These are phyloP conservation scores for Hyla sarda DNA, from an alignment of 2,113 vertebrate species.

Conservation along the genomic window DNA sequence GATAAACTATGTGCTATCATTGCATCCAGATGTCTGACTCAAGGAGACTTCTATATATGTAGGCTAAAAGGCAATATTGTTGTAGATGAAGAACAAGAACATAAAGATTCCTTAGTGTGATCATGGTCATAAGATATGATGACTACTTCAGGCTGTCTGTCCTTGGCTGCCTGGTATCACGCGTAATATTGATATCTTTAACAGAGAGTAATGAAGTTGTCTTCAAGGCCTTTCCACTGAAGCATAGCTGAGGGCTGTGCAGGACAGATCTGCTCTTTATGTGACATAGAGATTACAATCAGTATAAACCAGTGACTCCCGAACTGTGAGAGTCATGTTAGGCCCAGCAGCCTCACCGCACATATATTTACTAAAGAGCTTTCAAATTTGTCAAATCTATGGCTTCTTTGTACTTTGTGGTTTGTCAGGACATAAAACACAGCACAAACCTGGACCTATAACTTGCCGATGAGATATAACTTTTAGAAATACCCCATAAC, in stretches of 20 bases:
- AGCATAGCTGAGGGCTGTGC: neutral
- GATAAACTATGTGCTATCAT: too few relatives aligned
- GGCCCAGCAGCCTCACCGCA: neutral
- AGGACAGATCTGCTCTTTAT: neutral
- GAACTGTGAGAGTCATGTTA: neutral
- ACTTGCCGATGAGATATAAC: neutral
- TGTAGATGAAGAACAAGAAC: neutral
- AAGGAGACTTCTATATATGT: neutral
- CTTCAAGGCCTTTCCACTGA: neutral
- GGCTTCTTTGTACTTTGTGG: neutral
- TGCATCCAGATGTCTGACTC: neutral
- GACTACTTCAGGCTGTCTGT: neutral
- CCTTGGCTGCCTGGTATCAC: neutral
- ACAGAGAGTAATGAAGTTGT: neutral
- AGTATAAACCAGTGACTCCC: neutral
- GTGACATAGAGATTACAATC: neutral
- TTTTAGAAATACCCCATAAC: neutral
- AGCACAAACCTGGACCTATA: neutral
- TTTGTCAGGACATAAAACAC: neutral
- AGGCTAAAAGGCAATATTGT: neutral
- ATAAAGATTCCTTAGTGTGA: neutral
- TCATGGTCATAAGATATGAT: neutral
- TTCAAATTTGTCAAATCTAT: neutral
- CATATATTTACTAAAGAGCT: neutral
- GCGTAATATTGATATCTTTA: constrained; percentile 23